Evolutionary conservation across 1,140 invertebrate genomes (phyloP).

Genomic region (Zaprionus africanus): DNA sequence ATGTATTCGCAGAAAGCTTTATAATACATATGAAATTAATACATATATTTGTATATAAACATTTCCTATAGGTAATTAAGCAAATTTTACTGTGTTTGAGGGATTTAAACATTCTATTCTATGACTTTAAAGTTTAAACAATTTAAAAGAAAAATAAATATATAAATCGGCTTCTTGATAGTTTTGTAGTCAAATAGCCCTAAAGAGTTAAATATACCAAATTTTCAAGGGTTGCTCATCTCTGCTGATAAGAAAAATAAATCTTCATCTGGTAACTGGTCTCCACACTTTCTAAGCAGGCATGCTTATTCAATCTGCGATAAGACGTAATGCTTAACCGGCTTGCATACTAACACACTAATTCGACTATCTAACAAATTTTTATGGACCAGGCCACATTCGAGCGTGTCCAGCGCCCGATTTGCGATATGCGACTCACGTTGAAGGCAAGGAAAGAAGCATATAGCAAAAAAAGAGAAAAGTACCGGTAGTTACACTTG

Average conservation of each 20-base stretch:
- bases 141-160: no score
- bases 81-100: no score
- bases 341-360: conserved; percentile 64
- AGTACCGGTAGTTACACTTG: conserved; percentile 65
- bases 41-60: no score
- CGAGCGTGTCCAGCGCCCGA: conserved; percentile 62
- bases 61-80: no score
- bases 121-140: no score
- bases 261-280: not conserved
- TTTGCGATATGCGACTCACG: conserved; percentile 70
- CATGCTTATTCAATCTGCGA: conserved; percentile 70
- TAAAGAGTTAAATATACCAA: no score
- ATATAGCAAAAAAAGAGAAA: conserved; percentile 59
- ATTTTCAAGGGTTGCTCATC: not conserved
- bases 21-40: no score
- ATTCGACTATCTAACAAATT: conserved; percentile 65
- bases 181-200: not conserved
- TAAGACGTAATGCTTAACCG: conserved; percentile 75
- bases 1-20: not conserved
- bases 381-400: conserved; percentile 71
- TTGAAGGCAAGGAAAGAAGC: conserved; percentile 49
- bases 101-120: no score
- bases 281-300: conserved; percentile 67
- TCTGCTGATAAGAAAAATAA: not conserved
- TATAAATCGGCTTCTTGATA: no score